Evolutionary conservation across 1,140 invertebrate genomes (phyloP).

Genomic region (Ditylenchus dipsaci): DNA sequence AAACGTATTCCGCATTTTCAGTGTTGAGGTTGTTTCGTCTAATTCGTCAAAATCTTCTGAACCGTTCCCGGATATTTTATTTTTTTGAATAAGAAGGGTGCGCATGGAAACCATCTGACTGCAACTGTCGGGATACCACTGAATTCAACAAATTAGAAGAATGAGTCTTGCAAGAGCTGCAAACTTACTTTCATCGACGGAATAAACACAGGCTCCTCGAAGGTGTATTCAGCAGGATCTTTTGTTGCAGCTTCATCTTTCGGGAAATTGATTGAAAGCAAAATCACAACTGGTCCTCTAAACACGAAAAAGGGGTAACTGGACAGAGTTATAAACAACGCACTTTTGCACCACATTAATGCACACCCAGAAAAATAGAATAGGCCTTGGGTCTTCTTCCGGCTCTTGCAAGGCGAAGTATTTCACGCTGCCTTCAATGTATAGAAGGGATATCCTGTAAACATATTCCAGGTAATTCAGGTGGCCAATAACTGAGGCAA

Average conservation of each 20-base stretch:
- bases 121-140: conserved; percentile 26
- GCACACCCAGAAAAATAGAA: conserved; percentile 24
- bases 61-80: neutral
- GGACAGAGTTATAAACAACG: neutral
- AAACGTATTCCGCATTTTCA: neutral
- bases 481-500: neutral
- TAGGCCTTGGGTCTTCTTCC: conserved; percentile 28
- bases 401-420: conserved; percentile 33
- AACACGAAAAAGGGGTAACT: conserved; percentile 9
- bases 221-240: conserved; percentile 20
- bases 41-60: neutral
- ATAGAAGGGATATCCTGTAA: conserved; percentile 12
- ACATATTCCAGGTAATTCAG: neutral
- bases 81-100: conserved; percentile 5
- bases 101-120: conserved; percentile 14
- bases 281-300: conserved; percentile 16
- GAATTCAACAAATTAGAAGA: neutral
- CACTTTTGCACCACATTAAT: conserved; percentile 11
- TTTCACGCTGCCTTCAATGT: conserved; percentile 21
- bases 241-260: conserved; percentile 25
- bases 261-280: conserved; percentile 26
- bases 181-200: conserved; percentile 22
- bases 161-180: neutral
- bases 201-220: conserved; percentile 20
- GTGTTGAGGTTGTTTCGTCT: neutral